phyloP scores from a whole-genome alignment of 2,113 vertebrate genomes.

The Phaethon lepturus region DNA sequence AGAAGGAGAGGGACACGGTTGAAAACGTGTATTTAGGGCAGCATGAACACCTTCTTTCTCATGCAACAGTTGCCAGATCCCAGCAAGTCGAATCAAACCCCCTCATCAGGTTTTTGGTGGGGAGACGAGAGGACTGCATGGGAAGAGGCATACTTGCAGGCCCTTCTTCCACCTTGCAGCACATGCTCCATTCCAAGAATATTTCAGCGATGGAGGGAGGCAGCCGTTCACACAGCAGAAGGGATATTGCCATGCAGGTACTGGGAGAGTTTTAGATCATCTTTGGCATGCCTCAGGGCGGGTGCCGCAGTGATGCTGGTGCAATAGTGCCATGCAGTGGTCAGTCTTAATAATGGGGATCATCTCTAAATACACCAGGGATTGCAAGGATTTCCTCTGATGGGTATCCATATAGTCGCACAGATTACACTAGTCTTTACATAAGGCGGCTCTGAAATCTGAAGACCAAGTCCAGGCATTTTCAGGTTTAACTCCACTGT shows the following conservation, averaged over 20 bases:
- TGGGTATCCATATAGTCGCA: not conserved
- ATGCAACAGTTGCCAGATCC: not conserved
- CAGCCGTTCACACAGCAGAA: not conserved
- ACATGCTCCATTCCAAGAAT: not conserved
- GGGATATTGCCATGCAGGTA: too few species aligned
- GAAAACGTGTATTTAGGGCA: not conserved
- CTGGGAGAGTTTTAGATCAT: fast-evolving
- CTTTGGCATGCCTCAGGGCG: not conserved
- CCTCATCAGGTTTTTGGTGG: not conserved
- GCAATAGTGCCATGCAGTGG: constrained; percentile 43
- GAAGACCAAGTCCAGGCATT: not conserved
- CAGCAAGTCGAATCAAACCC: not conserved
- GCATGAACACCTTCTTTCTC: not conserved
- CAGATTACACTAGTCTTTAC: not conserved
- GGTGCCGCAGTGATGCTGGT: not conserved
- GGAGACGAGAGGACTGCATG: not conserved
- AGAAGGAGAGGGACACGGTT: not conserved
- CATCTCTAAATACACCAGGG: not conserved
- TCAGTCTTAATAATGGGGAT: not conserved
- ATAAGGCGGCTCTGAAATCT: not conserved
- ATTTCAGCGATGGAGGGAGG: fast-evolving
- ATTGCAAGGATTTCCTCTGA: not conserved
- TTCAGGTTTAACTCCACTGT: not conserved
- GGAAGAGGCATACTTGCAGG: not conserved
- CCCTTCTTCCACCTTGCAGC: not conserved